Evolutionary conservation across 2,888 invertebrate species (phyloP).

Genomic region (Synergus itoensis): DNA sequence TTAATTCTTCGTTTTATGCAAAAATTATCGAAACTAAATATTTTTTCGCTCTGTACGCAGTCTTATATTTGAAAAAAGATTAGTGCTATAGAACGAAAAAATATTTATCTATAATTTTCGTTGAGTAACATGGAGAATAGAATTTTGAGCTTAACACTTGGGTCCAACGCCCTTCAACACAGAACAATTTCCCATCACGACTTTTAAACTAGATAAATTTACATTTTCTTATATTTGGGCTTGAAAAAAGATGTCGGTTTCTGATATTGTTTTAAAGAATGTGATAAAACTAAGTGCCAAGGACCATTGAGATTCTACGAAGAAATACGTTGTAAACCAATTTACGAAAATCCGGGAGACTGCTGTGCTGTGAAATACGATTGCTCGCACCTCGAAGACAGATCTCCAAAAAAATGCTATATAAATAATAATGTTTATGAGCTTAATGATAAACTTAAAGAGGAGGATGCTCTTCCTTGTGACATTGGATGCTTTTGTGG

Average conservation of each 20-base stretch:
- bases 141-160: too few species aligned
- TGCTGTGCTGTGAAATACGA: slow-evolving; percentile 65
- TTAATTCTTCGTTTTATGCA: too few species aligned
- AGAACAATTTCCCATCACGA: too few species aligned
- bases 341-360: slow-evolving; percentile 55
- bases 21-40: too few species aligned
- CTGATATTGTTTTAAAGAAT: slow-evolving; percentile 46
- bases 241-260: too few species aligned
- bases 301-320: slow-evolving; percentile 66
- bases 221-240: neutral
- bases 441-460: slow-evolving; percentile 59
- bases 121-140: too few species aligned
- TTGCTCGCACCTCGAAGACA: slow-evolving; percentile 61
- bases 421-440: slow-evolving; percentile 62
- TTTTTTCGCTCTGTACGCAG: too few species aligned
- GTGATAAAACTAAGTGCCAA: slow-evolving; percentile 60
- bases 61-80: too few species aligned
- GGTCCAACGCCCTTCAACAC: too few species aligned
- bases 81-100: too few species aligned
- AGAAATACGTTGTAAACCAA: slow-evolving; percentile 62
- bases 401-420: slow-evolving; percentile 65
- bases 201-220: too few species aligned
- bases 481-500: slow-evolving; percentile 59
- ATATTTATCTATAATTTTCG: too few species aligned
- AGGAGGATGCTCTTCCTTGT: slow-evolving; percentile 65